Percentiles rank a stretch among this genome's conserved stretches.
Conservation (phyloP, 2,113 vertebrate species). For the Penelope pileata region DNA sequence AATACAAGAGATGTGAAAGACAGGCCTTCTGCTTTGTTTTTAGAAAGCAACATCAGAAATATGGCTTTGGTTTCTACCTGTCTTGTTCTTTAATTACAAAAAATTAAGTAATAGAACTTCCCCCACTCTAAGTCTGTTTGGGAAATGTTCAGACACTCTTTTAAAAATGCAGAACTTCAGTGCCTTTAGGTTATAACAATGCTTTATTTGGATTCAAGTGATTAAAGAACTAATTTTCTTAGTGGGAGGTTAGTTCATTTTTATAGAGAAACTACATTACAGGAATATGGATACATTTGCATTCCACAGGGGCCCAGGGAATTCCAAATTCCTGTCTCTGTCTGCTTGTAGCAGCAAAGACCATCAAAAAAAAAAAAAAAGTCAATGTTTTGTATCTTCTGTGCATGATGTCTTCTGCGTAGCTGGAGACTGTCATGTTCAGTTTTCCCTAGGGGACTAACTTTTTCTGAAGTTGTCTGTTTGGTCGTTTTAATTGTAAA, state of each 20-base stretch:
- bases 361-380: slow-evolving; percentile 10
- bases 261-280: slow-evolving; percentile 39
- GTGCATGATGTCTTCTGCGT: slow-evolving; percentile 14
- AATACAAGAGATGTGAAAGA: not conserved
- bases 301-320: slow-evolving; percentile 14
- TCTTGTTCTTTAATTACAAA: slow-evolving; percentile 68
- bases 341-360: slow-evolving; percentile 6
- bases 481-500: slow-evolving; percentile 54
- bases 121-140: slow-evolving; percentile 23
- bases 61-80: slow-evolving; percentile 48
- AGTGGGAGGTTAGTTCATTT: slow-evolving; percentile 54
- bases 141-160: slow-evolving; percentile 61
- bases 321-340: slow-evolving; percentile 14
- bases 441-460: slow-evolving; percentile 6
- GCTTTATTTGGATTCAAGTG: slow-evolving; percentile 63
- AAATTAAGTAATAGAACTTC: slow-evolving; percentile 63
- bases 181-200: slow-evolving; percentile 47
- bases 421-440: slow-evolving; percentile 11
- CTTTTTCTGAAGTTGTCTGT: slow-evolving; percentile 45
- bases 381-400: not conserved
- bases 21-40: slow-evolving; percentile 5
- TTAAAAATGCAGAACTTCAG: slow-evolving; percentile 43
- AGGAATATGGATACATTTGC: slow-evolving; percentile 42
- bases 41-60: not conserved
- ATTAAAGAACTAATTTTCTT: slow-evolving; percentile 71